Percentiles rank a stretch among this genome's conserved stretches.
Evolutionary conservation across 2,888 invertebrate species (phyloP).

Genomic region (Anaspis maculata): DNA sequence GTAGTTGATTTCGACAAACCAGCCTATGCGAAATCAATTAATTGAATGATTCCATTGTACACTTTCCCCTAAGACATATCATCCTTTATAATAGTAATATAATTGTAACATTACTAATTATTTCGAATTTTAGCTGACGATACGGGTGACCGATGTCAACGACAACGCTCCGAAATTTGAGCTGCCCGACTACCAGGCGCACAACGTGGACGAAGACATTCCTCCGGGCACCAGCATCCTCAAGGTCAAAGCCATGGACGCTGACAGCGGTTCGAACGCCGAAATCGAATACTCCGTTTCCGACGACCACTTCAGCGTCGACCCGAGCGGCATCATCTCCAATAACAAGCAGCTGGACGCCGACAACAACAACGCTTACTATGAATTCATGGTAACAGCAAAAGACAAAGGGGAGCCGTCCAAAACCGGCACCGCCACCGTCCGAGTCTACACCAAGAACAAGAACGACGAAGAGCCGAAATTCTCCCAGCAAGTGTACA

Average conservation of each 20-base stretch:
- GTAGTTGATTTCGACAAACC: too few relatives aligned
- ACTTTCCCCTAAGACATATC: too few relatives aligned
- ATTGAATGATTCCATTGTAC: too few relatives aligned
- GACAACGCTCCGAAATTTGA: conserved; percentile 97
- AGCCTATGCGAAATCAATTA: too few relatives aligned
- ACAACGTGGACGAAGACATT: conserved; percentile 93
- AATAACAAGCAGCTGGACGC: conserved; percentile 91
- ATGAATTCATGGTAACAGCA: conserved; percentile 89
- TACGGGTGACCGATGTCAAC: conserved; percentile 92
- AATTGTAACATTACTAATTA: too few relatives aligned
- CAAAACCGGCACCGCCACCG: conserved; percentile 87
- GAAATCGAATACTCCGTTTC: conserved; percentile 88
- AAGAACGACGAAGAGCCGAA: conserved; percentile 97
- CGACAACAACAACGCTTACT: conserved; percentile 93
- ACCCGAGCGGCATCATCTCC: conserved; percentile 85
- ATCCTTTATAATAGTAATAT: too few relatives aligned
- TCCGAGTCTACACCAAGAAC: conserved; percentile 93
- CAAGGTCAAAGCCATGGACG: conserved; percentile 91
- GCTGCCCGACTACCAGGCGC: conserved; percentile 92
- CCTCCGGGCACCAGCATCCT: conserved; percentile 86
- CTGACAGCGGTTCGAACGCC: conserved; percentile 91
- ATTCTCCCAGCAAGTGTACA: conserved; percentile 93
- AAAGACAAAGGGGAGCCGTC: conserved; percentile 92
- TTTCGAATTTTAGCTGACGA: conserved; percentile 80
- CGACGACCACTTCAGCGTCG: conserved; percentile 92